Evolutionary conservation across 2,888 invertebrate species (phyloP).

Genomic region (Sesamia inferens): DNA sequence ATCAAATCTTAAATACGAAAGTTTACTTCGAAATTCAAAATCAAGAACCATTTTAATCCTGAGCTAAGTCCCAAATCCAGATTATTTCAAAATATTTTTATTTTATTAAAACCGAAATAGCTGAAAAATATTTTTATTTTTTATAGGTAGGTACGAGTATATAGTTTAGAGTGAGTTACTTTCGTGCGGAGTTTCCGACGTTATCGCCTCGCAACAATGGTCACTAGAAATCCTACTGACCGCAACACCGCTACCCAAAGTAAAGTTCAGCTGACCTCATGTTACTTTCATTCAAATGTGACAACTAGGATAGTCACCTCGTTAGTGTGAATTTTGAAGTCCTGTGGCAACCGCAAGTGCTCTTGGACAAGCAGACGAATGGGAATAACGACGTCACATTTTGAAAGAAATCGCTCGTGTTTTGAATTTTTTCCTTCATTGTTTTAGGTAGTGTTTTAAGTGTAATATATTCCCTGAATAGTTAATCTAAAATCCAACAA

Average conservation of each 20-base stretch:
- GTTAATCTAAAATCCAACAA: too few relatives aligned
- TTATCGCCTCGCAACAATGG: slow-evolving; percentile 61
- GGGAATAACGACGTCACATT: slow-evolving; percentile 46
- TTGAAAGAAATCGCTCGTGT: slow-evolving; percentile 30
- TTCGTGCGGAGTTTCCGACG: slow-evolving; percentile 43
- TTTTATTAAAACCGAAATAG: slow-evolving; percentile 39
- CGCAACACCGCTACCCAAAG: slow-evolving; percentile 57
- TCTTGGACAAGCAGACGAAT: slow-evolving; percentile 59
- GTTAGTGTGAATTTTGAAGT: slow-evolving; percentile 76
- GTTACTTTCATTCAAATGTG: slow-evolving; percentile 74
- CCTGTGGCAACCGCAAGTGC: slow-evolving; percentile 64
- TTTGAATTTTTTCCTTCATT: slow-evolving; percentile 6
- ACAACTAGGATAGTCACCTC: slow-evolving; percentile 73
- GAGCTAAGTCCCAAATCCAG: slow-evolving; percentile 28
- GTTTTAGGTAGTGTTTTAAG: background rate
- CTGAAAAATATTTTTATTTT: slow-evolving; percentile 38
- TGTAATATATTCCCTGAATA: background rate
- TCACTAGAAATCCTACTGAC: slow-evolving; percentile 52
- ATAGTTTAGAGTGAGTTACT: slow-evolving; percentile 24
- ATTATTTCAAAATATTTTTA: slow-evolving; percentile 14
- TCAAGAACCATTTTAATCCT: slow-evolving; percentile 13
- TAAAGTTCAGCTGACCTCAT: slow-evolving; percentile 69
- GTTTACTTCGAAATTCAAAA: background rate
- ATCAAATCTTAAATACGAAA: slow-evolving; percentile 16
- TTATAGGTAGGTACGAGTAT: background rate